Conservation (phyloP, 2,113 vertebrate genomes). For the Lampris megalopsis region DNA sequence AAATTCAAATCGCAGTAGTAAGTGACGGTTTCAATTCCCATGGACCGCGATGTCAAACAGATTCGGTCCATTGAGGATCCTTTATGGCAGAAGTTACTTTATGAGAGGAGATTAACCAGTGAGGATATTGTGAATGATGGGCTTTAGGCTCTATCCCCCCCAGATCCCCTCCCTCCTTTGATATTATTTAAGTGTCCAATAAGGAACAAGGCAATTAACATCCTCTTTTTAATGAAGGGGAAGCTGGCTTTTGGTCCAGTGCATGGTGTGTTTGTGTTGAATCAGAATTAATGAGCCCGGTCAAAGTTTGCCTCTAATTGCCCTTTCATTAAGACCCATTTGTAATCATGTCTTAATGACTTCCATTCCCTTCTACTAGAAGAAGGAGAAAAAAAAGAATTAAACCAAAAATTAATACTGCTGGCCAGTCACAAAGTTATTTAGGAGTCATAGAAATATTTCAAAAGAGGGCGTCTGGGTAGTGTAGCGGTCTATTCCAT, state of each 20-base stretch:
- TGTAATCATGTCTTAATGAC: slow-evolving; percentile 83
- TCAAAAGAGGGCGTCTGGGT: no score
- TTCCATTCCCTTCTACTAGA: slow-evolving; percentile 54
- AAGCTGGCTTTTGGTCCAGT: slow-evolving; percentile 73
- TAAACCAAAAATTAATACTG: slow-evolving; percentile 50
- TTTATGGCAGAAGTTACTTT: slow-evolving; percentile 68
- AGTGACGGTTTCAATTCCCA: slow-evolving; percentile 56
- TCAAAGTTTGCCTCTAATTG: slow-evolving; percentile 85
- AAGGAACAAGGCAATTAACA: slow-evolving; percentile 82
- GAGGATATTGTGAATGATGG: slow-evolving; percentile 72
- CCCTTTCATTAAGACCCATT: slow-evolving; percentile 82
- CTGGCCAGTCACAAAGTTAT: slow-evolving; percentile 55
- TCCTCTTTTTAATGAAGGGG: slow-evolving; percentile 75
- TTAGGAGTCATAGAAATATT: slow-evolving; percentile 59
- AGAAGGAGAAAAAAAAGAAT: slow-evolving; percentile 48
- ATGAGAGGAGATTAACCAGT: slow-evolving; percentile 70
- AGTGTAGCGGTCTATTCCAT: no score
- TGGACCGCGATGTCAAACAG: slow-evolving; percentile 46
- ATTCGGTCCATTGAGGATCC: slow-evolving; percentile 39
- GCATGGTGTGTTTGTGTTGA: slow-evolving; percentile 74
- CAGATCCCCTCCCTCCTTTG: slow-evolving; percentile 68
- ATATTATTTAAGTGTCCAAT: slow-evolving; percentile 81
- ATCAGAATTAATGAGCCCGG: slow-evolving; percentile 84
- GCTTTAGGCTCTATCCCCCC: slow-evolving; percentile 76
- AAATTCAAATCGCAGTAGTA: slow-evolving; percentile 50